Conservation (phyloP, 2,113 vertebrate genomes). For the Vireo altiloquus region DNA sequence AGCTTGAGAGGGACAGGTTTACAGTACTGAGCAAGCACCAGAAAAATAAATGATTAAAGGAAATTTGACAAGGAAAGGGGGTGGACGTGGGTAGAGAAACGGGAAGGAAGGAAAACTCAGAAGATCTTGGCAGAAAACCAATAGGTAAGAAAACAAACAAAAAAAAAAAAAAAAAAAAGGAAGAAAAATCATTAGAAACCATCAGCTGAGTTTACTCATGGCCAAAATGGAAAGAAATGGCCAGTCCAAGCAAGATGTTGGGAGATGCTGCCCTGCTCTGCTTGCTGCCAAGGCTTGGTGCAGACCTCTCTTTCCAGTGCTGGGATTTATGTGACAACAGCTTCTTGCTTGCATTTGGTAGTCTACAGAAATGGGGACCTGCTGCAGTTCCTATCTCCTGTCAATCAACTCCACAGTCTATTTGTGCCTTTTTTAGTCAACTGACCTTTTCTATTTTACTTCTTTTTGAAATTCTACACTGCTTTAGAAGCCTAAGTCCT, state of each 20-base stretch:
- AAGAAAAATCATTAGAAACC: background rate
- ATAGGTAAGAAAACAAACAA: background rate
- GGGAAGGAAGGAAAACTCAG: background rate
- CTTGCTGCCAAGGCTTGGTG: background rate
- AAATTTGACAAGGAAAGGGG: constrained; percentile 24
- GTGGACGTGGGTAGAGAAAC: background rate
- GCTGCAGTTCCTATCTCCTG: background rate
- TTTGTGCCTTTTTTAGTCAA: background rate
- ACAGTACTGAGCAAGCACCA: background rate
- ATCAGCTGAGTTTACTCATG: background rate
- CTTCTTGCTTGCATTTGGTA: background rate
- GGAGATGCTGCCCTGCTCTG: background rate
- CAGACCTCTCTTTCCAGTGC: background rate
- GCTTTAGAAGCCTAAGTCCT: background rate
- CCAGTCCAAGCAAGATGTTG: background rate
- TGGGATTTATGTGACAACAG: background rate
- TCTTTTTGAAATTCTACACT: background rate
- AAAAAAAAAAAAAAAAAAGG: background rate
- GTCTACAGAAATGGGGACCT: background rate
- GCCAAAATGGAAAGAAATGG: background rate
- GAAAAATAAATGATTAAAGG: constrained; percentile 24
- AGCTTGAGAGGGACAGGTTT: background rate
- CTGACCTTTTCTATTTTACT: background rate
- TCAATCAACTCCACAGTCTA: background rate
- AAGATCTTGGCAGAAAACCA: background rate